Evolutionary conservation across 2,113 vertebrate species (phyloP).

Genomic region (Pavo muticus): DNA sequence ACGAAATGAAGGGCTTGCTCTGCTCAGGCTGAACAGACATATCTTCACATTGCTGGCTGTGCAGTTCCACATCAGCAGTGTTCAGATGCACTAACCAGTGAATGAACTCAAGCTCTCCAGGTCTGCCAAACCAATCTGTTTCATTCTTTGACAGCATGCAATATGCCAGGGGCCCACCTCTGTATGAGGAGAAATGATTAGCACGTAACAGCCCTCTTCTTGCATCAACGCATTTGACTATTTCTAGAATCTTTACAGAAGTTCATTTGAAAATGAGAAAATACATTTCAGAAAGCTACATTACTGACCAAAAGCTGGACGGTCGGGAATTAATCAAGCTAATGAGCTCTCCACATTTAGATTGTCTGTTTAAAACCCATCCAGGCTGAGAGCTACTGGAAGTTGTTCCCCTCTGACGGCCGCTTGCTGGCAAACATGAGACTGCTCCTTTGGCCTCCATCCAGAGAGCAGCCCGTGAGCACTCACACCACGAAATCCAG

Average conservation of each 20-base stretch:
- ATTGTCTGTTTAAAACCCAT: slow-evolving; percentile 30
- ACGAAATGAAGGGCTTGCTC: not conserved
- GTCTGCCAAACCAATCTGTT: not conserved
- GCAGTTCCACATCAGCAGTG: not conserved
- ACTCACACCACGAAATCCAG: slow-evolving; percentile 12
- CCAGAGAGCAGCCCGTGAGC: slow-evolving; percentile 26
- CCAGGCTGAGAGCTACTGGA: not conserved
- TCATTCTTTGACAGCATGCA: not conserved
- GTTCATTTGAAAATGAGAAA: slow-evolving; percentile 10
- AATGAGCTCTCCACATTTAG: not conserved
- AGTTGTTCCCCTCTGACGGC: not conserved
- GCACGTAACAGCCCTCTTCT: not conserved
- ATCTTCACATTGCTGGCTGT: not conserved
- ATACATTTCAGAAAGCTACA: slow-evolving; percentile 22
- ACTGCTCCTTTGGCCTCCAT: not conserved
- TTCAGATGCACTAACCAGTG: not conserved
- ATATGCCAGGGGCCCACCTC: not conserved
- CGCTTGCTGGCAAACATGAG: not conserved
- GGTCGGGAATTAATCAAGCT: slow-evolving; percentile 37
- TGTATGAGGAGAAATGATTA: slow-evolving; percentile 17
- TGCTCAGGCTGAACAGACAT: not conserved
- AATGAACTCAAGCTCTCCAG: not conserved
- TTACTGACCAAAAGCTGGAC: not conserved
- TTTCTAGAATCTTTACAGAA: slow-evolving; percentile 13
- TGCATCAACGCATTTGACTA: not conserved